Evolutionary conservation across 2,113 vertebrate genomes (phyloP).

Genomic region (Platichthys flesus): DNA sequence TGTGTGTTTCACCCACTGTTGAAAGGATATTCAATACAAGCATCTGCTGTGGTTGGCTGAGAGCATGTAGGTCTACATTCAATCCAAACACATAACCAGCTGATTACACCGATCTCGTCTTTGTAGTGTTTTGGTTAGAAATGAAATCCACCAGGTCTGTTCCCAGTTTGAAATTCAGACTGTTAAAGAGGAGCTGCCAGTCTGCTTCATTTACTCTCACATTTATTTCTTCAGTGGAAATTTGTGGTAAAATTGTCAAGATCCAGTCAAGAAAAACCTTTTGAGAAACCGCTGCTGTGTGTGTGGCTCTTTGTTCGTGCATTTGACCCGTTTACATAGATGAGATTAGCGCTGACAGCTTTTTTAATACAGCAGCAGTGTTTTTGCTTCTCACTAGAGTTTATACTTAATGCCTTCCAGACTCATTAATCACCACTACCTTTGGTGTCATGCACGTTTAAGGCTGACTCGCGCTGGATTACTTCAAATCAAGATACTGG

Average conservation of each 20-base stretch:
- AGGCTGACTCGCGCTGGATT: constrained; percentile 18
- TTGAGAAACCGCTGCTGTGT: constrained; percentile 1
- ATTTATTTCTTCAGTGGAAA: constrained; percentile 37
- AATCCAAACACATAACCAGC: constrained; percentile 10
- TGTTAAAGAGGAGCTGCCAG: constrained; percentile 17
- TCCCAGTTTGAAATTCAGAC: constrained; percentile 7
- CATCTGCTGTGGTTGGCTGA: background rate
- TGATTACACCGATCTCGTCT: constrained; percentile 35
- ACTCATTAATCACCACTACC: constrained; percentile 36
- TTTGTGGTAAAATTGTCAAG: constrained; percentile 11
- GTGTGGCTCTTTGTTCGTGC: constrained; percentile 2
- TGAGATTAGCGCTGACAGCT: constrained; percentile 46
- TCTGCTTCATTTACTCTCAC: constrained; percentile 11
- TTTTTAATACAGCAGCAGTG: constrained; percentile 47
- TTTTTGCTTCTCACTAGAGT: constrained; percentile 25
- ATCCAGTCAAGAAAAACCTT: constrained; percentile 45
- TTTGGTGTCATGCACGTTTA: background rate
- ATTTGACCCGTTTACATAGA: constrained; percentile 9
- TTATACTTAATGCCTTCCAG: constrained; percentile 20
- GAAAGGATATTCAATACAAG: background rate
- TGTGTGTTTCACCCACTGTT: constrained; percentile 17
- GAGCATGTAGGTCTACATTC: background rate
- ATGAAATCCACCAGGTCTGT: background rate
- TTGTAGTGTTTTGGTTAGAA: constrained; percentile 27
- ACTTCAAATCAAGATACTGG: constrained; percentile 27